These are phyloP conservation scores for Parnassius smintheus DNA, from an alignment of 2,888 invertebrate genomes.

Conservation along the genomic window DNA sequence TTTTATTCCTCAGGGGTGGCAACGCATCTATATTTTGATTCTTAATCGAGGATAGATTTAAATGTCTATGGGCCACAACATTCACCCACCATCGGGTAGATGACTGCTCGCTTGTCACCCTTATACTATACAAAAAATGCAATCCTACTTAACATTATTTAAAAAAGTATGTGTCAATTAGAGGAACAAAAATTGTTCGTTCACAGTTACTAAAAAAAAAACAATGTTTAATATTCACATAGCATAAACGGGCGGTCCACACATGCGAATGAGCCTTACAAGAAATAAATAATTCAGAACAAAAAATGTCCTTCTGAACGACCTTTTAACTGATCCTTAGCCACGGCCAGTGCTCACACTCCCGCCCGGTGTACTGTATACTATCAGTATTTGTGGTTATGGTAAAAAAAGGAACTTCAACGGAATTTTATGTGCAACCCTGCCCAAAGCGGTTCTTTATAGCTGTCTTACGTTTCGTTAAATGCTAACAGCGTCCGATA, in stretches of 20 bases:
- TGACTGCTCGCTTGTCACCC: no score
- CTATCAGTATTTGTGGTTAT: constrained; percentile 66
- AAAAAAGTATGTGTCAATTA: no score
- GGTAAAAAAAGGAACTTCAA: constrained; percentile 69
- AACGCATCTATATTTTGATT: no score
- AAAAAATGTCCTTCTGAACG: constrained; percentile 69
- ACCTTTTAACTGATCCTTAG: constrained; percentile 68
- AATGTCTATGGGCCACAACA: no score
- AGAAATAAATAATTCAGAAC: constrained; percentile 54
- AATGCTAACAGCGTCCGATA: constrained; percentile 78
- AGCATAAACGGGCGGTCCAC: constrained; percentile 39
- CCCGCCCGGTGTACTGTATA: constrained; percentile 55
- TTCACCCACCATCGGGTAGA: no score
- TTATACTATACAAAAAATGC: no score
- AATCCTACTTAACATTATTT: no score
- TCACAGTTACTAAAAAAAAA: constrained; percentile 19
- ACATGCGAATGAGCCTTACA: constrained; percentile 42
- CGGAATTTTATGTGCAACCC: constrained; percentile 72
- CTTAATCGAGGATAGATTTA: no score
- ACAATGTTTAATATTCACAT: constrained; percentile 26
- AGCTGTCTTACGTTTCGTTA: constrained; percentile 73
- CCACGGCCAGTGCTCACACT: constrained; percentile 39
- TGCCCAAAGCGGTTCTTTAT: constrained; percentile 70
- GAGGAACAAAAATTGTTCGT: no score
- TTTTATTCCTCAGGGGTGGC: no score